Evolutionary conservation across 2,113 vertebrate species (phyloP).

Genomic region (Cinclus cinclus): DNA sequence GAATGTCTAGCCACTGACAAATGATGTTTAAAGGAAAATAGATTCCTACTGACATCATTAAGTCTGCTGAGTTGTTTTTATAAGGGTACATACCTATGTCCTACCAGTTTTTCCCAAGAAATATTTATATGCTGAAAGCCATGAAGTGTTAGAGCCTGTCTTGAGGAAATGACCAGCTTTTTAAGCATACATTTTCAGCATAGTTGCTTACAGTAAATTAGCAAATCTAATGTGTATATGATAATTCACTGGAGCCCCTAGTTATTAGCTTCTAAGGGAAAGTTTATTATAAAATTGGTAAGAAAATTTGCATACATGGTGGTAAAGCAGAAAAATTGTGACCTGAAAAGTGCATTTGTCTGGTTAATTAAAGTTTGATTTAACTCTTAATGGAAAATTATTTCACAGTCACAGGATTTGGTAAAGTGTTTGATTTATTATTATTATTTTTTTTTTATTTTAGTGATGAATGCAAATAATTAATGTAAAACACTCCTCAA

Average conservation of each 20-base stretch:
- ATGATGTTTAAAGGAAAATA: background rate
- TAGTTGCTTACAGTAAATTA: slow-evolving; percentile 55
- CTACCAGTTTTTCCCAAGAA: background rate
- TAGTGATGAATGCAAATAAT: background rate
- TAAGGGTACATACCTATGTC: background rate
- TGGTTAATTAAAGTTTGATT: background rate
- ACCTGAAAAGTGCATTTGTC: background rate
- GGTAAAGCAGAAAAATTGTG: background rate
- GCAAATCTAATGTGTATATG: background rate
- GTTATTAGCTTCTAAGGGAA: slow-evolving; percentile 38
- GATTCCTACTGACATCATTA: background rate
- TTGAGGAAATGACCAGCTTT: background rate
- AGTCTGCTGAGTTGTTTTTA: background rate
- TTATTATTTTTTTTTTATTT: background rate
- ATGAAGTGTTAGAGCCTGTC: background rate
- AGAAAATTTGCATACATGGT: background rate
- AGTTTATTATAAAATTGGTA: slow-evolving; percentile 55
- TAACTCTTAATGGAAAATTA: background rate
- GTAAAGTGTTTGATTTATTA: background rate
- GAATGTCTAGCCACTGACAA: background rate
- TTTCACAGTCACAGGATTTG: background rate
- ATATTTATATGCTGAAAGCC: background rate
- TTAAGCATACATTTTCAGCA: slow-evolving; percentile 42
- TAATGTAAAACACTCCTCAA: background rate
- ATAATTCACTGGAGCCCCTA: background rate